phyloP scores from a whole-genome alignment of 1,140 invertebrate species.

The Camponotus vicinus region DNA sequence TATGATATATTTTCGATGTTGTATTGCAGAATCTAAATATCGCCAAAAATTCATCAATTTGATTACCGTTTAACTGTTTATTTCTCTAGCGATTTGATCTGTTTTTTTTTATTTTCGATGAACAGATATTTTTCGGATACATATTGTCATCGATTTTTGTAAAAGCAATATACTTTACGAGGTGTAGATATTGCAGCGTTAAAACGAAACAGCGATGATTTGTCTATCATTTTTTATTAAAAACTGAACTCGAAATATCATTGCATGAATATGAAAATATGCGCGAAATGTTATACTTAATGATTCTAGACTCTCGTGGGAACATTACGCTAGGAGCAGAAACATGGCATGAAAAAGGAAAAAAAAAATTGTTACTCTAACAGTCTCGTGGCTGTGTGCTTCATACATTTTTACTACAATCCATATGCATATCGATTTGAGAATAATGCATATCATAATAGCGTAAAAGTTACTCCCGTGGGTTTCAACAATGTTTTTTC shows the following conservation, averaged over 20 bases:
- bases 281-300: constrained; percentile 19
- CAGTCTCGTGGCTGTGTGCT: neutral
- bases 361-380: neutral
- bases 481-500: neutral
- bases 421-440: neutral
- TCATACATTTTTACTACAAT: constrained; percentile 1
- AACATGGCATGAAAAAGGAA: neutral
- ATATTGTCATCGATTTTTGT: constrained; percentile 15
- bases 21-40: constrained; percentile 7
- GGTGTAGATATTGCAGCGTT: neutral
- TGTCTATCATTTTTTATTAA: constrained; percentile 30
- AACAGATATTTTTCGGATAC: constrained; percentile 8
- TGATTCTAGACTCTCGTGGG: neutral
- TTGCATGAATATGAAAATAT: constrained; percentile 25
- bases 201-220: neutral
- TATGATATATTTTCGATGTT: constrained; percentile 7
- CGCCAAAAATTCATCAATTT: constrained; percentile 29
- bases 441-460: constrained; percentile 19
- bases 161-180: constrained; percentile 6
- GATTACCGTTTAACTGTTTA: neutral
- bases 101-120: constrained; percentile 13
- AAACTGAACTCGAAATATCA: neutral
- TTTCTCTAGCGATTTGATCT: neutral
- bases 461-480: neutral
- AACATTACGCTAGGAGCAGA: neutral